Evolutionary conservation across 2,888 invertebrate species (phyloP).

Genomic region (Elmis aenea): DNA sequence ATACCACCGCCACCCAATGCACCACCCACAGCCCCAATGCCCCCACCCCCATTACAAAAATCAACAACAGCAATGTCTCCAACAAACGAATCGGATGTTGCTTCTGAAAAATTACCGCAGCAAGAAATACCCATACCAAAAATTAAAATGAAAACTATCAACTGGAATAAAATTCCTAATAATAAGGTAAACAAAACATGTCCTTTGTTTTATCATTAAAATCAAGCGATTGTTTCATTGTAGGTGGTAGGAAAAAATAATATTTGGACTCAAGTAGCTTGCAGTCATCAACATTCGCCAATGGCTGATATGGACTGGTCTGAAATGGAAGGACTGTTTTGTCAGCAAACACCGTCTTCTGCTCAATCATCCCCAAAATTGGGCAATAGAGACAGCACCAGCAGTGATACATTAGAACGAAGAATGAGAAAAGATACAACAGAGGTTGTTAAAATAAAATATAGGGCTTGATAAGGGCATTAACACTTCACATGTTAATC

Average conservation of each 20-base stretch:
- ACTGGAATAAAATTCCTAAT: constrained; percentile 96
- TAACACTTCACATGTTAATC: too few species aligned
- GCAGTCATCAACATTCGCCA: constrained; percentile 76
- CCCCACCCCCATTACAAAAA: constrained; percentile 34
- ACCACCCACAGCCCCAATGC: constrained; percentile 45
- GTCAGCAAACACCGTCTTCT: constrained; percentile 68
- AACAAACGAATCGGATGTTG: constrained; percentile 38
- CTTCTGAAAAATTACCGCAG: constrained; percentile 68
- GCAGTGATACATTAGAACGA: constrained; percentile 49
- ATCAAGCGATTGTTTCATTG: constrained; percentile 13
- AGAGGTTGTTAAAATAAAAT: constrained; percentile 56
- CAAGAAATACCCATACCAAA: constrained; percentile 92
- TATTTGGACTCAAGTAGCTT: constrained; percentile 88
- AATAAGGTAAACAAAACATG: constrained; percentile 64
- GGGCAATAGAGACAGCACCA: constrained; percentile 47
- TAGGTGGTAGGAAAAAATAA: constrained; percentile 85
- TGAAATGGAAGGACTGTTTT: constrained; percentile 91
- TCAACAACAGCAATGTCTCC: constrained; percentile 11
- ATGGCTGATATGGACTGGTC: constrained; percentile 87
- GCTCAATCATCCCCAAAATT: constrained; percentile 54
- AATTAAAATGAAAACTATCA: constrained; percentile 94
- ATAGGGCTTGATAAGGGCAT: too few species aligned
- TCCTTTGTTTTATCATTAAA: constrained; percentile 3
- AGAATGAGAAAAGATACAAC: constrained; percentile 73
- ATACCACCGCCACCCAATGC: constrained; percentile 36